These are phyloP conservation scores for Hypothenemus hampei DNA, from an alignment of 1,140 invertebrate genomes.

Conservation along the genomic window DNA sequence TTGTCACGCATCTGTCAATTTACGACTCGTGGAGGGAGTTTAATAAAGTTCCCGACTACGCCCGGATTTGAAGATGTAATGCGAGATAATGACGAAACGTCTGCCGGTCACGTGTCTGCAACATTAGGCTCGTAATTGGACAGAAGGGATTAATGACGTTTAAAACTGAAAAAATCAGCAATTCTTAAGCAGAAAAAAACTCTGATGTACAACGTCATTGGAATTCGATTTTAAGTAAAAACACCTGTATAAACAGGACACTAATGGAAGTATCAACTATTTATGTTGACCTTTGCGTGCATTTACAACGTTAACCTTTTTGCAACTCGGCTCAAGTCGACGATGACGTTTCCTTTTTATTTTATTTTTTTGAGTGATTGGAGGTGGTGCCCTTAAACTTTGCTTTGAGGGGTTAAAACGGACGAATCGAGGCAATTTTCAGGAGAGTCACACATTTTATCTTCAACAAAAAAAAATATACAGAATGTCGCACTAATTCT, in stretches of 20 bases:
- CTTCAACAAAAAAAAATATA: too few relatives aligned
- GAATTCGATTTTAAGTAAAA: neutral
- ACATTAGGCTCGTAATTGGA: constrained; percentile 12
- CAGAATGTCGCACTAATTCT: too few relatives aligned
- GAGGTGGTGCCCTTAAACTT: too few relatives aligned
- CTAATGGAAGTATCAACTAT: constrained; percentile 1
- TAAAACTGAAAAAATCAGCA: neutral
- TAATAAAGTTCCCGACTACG: constrained; percentile 13
- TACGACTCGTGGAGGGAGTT: neutral
- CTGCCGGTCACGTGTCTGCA: constrained; percentile 1
- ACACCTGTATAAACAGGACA: neutral
- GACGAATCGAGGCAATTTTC: too few relatives aligned
- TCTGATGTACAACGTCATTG: neutral
- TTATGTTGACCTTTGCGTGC: constrained; percentile 2
- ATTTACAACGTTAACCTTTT: constrained; percentile 3
- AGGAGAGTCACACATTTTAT: too few relatives aligned
- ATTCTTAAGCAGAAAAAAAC: neutral
- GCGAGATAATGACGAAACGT: constrained; percentile 15
- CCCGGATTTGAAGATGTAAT: constrained; percentile 15
- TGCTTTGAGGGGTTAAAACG: too few relatives aligned
- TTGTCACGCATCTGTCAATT: constrained; percentile 8
- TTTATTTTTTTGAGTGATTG: too few relatives aligned
- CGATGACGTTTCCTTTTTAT: too few relatives aligned
- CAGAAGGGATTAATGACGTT: neutral
- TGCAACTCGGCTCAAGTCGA: too few relatives aligned